Conservation (phyloP, 2,113 vertebrate genomes). For the Scytalopus superciliaris region DNA sequence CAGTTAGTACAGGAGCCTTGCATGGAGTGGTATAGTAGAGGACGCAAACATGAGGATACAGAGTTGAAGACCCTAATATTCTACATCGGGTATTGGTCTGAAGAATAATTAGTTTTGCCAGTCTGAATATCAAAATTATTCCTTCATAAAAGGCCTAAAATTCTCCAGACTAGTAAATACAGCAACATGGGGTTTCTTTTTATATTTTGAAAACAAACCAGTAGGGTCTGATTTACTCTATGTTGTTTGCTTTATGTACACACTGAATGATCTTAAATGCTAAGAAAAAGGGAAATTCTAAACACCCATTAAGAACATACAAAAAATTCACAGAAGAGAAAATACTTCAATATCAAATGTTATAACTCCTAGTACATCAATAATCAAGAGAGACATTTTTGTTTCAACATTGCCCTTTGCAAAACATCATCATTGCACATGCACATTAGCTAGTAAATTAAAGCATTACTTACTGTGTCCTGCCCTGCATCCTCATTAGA, state of each 20-base stretch:
- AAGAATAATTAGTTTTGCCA: background rate
- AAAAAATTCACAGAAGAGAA: background rate
- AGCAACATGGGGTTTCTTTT: background rate
- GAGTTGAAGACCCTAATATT: background rate
- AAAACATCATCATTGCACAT: slow-evolving; percentile 12
- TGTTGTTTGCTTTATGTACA: background rate
- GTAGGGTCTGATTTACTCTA: background rate
- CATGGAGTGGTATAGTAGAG: background rate
- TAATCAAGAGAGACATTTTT: background rate
- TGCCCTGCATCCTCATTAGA: background rate
- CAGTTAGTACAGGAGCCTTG: background rate
- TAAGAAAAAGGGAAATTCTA: background rate
- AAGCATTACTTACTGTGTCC: background rate
- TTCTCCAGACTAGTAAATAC: background rate
- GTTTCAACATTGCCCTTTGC: slow-evolving; percentile 43
- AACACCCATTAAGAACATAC: background rate
- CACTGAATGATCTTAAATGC: background rate
- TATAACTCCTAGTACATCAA: background rate
- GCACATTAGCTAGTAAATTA: background rate
- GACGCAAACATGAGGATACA: background rate
- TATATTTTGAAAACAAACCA: background rate
- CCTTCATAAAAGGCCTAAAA: background rate
- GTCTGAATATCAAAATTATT: background rate
- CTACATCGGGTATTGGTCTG: background rate
- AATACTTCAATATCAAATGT: background rate